Conservation (phyloP, 2,888 invertebrate genomes). For the Cerceris rybyensis region DNA sequence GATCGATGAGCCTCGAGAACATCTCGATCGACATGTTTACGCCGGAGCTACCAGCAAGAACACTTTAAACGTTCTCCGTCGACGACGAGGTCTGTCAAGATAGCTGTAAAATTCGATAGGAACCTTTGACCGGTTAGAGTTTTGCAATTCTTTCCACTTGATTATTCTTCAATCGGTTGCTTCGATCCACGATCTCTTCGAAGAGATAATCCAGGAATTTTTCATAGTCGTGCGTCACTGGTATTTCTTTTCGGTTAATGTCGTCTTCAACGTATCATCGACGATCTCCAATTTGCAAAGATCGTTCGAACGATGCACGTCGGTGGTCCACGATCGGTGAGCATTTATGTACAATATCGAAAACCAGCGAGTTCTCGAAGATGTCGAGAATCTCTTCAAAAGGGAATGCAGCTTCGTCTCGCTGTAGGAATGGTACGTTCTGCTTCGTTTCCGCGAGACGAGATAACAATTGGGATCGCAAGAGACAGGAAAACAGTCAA, state of each 20-base stretch:
- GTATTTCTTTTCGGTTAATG: not conserved
- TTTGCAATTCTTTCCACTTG: not conserved
- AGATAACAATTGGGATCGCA: constrained; percentile 8
- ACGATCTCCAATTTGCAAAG: constrained; percentile 1
- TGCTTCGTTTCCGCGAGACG: constrained; percentile 44
- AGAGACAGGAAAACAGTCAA: not conserved
- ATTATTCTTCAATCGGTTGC: no score
- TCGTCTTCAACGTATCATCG: not conserved
- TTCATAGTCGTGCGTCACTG: not conserved
- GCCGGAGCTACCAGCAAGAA: not conserved
- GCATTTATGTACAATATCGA: constrained; percentile 50
- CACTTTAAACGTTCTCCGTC: no score
- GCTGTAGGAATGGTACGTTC: constrained; percentile 71
- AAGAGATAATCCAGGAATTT: not conserved
- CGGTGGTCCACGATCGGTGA: constrained; percentile 42
- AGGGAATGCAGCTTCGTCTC: constrained; percentile 71
- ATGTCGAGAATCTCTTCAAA: constrained; percentile 23
- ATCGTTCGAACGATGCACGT: not conserved
- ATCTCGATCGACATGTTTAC: constrained; percentile 27
- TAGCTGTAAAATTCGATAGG: not conserved
- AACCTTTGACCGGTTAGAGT: constrained; percentile 8
- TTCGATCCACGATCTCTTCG: no score
- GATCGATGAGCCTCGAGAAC: not conserved
- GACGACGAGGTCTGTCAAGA: no score
- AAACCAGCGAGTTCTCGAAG: constrained; percentile 5